Evolutionary conservation across 2,113 vertebrate genomes (phyloP).

Genomic region (Talpa occidentalis): DNA sequence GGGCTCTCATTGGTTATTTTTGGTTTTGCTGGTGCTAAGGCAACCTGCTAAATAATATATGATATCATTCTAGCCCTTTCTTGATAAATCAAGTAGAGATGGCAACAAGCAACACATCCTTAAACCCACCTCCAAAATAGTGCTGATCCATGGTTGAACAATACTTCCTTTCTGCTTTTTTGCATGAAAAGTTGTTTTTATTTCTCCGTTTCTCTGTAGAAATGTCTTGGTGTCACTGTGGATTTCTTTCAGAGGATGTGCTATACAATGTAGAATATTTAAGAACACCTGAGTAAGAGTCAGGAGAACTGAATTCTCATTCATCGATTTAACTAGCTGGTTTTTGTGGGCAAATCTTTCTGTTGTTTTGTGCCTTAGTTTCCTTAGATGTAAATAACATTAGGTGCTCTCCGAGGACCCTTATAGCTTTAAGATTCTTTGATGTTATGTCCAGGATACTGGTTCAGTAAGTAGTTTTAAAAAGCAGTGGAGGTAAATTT

Average conservation of each 20-base stretch:
- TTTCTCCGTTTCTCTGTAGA: neutral
- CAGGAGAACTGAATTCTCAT: neutral
- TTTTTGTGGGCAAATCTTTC: neutral
- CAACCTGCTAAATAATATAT: conserved; percentile 4
- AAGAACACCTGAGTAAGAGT: neutral
- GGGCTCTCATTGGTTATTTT: neutral
- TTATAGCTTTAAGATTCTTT: conserved; percentile 26
- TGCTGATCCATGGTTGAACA: neutral
- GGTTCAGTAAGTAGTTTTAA: conserved; percentile 20
- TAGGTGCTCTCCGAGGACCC: neutral
- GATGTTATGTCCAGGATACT: neutral
- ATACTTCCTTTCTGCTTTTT: neutral
- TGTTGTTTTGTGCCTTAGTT: neutral
- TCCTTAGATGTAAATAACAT: neutral
- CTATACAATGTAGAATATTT: neutral
- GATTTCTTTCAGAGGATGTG: conserved; percentile 28
- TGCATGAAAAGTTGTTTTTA: neutral
- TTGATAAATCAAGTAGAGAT: neutral
- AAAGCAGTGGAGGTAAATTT: neutral
- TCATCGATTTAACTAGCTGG: neutral
- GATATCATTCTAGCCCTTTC: neutral
- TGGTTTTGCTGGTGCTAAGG: neutral
- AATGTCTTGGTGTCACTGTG: neutral
- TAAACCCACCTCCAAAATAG: neutral
- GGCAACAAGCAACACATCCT: neutral